Evolutionary conservation across 2,797 vertebrate species (phyloP).

Genomic region (Pseudotriccus pelzelni): DNA sequence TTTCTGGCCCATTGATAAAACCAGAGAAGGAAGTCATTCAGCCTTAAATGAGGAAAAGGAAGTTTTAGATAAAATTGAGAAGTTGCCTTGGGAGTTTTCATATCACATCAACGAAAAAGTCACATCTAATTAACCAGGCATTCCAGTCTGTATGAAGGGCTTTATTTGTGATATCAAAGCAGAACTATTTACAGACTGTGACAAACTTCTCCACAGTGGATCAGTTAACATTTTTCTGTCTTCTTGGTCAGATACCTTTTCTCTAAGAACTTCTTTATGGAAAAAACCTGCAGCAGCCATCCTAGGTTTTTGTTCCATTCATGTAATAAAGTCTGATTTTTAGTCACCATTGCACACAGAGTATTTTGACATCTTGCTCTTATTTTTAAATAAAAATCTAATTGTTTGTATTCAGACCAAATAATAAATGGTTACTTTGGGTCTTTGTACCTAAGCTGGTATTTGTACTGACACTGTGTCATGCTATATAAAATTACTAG

Average conservation of each 20-base stretch:
- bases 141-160: constrained; percentile 22
- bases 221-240: not conserved
- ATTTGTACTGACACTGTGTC: not conserved
- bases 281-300: not conserved
- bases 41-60: constrained; percentile 71
- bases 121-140: constrained; percentile 39
- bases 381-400: not conserved
- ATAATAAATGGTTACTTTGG: not conserved
- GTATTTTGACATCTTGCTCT: not conserved
- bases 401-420: not conserved
- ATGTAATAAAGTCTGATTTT: not conserved
- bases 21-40: constrained; percentile 74
- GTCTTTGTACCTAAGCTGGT: not conserved
- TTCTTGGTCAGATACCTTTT: not conserved
- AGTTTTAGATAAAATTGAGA: constrained; percentile 71
- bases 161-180: constrained; percentile 51
- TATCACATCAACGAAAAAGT: constrained; percentile 58
- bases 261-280: not conserved
- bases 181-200: constrained; percentile 33
- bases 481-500: not conserved
- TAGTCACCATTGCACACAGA: not conserved
- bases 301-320: not conserved
- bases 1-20: constrained; percentile 71
- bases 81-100: constrained; percentile 60
- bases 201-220: not conserved